These are phyloP conservation scores for Grallaria varia DNA, from an alignment of 2,113 vertebrate species.

Conservation along the genomic window DNA sequence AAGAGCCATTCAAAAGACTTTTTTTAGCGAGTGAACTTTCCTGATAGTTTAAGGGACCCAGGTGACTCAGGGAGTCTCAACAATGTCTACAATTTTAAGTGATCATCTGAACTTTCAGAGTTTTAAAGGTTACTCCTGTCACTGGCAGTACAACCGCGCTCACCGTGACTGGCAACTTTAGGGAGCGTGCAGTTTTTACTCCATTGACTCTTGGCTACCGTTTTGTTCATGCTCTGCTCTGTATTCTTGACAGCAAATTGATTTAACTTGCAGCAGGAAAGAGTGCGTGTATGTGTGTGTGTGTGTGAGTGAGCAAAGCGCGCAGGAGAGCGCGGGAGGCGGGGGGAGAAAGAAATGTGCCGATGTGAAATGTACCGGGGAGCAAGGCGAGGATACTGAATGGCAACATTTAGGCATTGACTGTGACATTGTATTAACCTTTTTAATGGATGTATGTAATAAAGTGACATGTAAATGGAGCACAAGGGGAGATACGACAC, in stretches of 20 bases:
- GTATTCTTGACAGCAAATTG: slow-evolving; percentile 70
- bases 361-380: slow-evolving; percentile 36
- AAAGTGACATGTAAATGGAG: slow-evolving; percentile 83
- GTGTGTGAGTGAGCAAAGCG: not conserved
- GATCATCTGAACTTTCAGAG: not conserved
- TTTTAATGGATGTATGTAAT: slow-evolving; percentile 80
- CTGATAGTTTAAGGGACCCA: not conserved
- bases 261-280: slow-evolving; percentile 56
- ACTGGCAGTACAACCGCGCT: not conserved
- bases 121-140: not conserved
- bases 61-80: not conserved
- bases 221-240: slow-evolving; percentile 42
- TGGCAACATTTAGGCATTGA: slow-evolving; percentile 75
- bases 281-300: not conserved
- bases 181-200: slow-evolving; percentile 48
- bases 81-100: not conserved
- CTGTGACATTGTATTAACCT: slow-evolving; percentile 81
- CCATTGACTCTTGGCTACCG: slow-evolving; percentile 64
- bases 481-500: slow-evolving; percentile 81
- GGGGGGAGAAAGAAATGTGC: slow-evolving; percentile 52
- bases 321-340: not conserved
- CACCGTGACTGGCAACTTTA: not conserved
- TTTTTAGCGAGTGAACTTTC: not conserved
- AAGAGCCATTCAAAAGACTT: not conserved
- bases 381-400: slow-evolving; percentile 59